Evolutionary conservation across 2,113 vertebrate genomes (phyloP).

Genomic region (Eclectus roratus): DNA sequence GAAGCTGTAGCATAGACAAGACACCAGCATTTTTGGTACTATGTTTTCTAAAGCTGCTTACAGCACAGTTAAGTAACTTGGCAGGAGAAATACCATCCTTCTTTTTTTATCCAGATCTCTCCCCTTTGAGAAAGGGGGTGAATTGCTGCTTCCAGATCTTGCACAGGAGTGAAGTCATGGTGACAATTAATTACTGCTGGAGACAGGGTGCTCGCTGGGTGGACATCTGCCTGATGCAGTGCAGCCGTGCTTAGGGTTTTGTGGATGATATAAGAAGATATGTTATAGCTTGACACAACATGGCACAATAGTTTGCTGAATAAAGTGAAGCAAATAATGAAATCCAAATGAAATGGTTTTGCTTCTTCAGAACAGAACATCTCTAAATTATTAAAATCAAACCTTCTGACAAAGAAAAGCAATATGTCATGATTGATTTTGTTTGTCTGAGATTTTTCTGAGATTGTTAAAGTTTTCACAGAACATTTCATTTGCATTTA

Average conservation of each 20-base stretch:
- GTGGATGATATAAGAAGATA: too few relatives aligned
- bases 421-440: neutral
- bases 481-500: neutral
- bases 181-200: neutral
- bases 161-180: rapidly evolving
- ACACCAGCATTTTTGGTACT: neutral
- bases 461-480: neutral
- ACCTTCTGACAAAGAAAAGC: neutral
- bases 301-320: neutral
- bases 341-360: neutral
- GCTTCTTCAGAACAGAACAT: neutral
- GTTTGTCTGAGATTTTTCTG: neutral
- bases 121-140: neutral
- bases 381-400: neutral
- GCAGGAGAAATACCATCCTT: neutral
- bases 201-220: neutral
- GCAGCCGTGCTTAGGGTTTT: neutral
- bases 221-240: neutral
- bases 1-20: neutral
- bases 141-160: neutral
- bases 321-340: neutral
- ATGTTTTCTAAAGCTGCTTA: neutral
- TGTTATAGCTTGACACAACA: rapidly evolving
- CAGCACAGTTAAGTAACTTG: neutral
- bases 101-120: neutral